Evolutionary conservation across 2,113 vertebrate species (phyloP).

Genomic region (Mastomys coucha): DNA sequence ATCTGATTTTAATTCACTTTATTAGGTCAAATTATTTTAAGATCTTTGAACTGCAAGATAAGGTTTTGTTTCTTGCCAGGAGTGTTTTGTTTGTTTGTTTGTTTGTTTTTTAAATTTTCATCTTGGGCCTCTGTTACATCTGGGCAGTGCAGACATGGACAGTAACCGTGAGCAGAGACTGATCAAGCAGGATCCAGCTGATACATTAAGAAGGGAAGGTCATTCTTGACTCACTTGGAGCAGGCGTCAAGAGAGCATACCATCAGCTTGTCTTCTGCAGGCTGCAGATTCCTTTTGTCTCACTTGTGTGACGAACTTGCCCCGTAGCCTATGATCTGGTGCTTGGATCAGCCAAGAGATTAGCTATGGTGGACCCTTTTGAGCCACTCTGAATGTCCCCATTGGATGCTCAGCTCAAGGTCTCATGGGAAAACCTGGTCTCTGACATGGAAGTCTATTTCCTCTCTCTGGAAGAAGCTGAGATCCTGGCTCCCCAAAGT

Average conservation of each 20-base stretch:
- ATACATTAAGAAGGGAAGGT: background rate
- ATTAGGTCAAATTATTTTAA: background rate
- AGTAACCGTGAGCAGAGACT: background rate
- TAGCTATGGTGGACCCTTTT: background rate
- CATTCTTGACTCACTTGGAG: background rate
- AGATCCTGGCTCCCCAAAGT: background rate
- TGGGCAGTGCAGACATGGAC: background rate
- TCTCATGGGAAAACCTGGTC: background rate
- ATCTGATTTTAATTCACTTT: background rate
- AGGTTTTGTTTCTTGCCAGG: background rate
- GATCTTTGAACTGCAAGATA: background rate
- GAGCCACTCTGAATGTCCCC: background rate
- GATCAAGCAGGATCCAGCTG: background rate
- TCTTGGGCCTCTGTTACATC: background rate
- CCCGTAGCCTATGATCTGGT: background rate
- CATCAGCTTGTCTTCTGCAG: background rate
- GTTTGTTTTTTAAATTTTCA: background rate
- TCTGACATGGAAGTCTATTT: background rate
- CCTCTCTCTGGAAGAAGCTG: background rate
- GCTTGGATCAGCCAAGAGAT: background rate
- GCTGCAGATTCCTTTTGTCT: background rate
- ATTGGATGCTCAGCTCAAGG: background rate
- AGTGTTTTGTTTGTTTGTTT: background rate
- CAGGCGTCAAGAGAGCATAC: background rate
- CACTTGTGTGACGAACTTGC: background rate